Percentiles rank a stretch among this genome's conserved stretches.
phyloP scores from a whole-genome alignment of 1,140 invertebrate species.

The Leptonema lineaticorne region DNA sequence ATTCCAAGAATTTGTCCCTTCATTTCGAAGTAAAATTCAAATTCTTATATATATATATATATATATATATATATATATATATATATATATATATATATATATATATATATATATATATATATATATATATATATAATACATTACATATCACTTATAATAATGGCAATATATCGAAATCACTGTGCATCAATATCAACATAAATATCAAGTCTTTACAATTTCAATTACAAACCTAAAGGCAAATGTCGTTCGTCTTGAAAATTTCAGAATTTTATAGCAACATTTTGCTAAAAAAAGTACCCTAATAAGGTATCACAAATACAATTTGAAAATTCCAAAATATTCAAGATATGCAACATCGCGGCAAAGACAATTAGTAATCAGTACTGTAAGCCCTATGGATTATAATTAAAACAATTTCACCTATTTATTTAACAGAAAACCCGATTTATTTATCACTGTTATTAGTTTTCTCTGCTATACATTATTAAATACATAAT shows the following conservation, averaged over 20 bases:
- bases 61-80: neutral
- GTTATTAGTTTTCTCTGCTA: neutral
- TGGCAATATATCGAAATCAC: constrained; percentile 25
- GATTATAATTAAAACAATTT: neutral
- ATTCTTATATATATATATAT: neutral
- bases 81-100: neutral
- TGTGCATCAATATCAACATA: constrained; percentile 10
- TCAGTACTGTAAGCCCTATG: constrained; percentile 24
- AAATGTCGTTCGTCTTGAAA: too few species aligned
- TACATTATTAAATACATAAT: constrained; percentile 13
- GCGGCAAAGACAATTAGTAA: constrained; percentile 11
- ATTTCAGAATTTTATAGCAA: too few species aligned
- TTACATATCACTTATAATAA: constrained; percentile 21
- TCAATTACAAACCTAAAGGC: too few species aligned
- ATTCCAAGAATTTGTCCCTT: too few species aligned
- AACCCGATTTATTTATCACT: neutral
- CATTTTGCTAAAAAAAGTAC: too few species aligned
- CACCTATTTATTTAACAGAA: neutral
- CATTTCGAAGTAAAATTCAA: neutral
- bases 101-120: neutral
- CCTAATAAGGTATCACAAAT: too few species aligned
- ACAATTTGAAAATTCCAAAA: too few species aligned
- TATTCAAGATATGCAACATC: neutral
- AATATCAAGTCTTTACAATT: neutral
- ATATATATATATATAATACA: neutral